Percentiles rank a stretch among this genome's conserved stretches.
Evolutionary conservation across 30 jellyfish, hydroid and myxozoan species (phyloP).

Genomic region (Morbakka virulenta): DNA sequence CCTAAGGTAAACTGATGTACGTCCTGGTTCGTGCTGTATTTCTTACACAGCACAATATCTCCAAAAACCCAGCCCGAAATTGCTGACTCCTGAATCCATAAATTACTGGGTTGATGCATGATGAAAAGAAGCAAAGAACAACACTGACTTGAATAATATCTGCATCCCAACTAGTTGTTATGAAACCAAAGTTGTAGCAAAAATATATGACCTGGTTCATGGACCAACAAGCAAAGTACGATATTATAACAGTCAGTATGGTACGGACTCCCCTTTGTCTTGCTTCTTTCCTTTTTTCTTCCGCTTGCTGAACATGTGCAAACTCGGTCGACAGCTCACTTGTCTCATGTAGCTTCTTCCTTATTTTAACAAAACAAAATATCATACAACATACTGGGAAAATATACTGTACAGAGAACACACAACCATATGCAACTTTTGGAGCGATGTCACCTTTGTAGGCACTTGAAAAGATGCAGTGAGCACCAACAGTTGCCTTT

Average conservation of each 20-base stretch:
- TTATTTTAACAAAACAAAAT: slow-evolving; percentile 40
- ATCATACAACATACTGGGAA: slow-evolving; percentile 56
- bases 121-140: slow-evolving; percentile 52
- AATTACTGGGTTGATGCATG: slow-evolving; percentile 66
- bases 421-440: slow-evolving; percentile 28
- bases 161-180: slow-evolving; percentile 39
- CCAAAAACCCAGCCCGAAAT: slow-evolving; percentile 46
- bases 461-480: slow-evolving; percentile 60
- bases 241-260: slow-evolving; percentile 52
- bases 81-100: slow-evolving; percentile 54
- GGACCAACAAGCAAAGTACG: slow-evolving; percentile 67
- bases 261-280: slow-evolving; percentile 44
- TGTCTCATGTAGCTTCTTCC: slow-evolving; percentile 13
- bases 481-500: slow-evolving; percentile 78
- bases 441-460: slow-evolving; percentile 47
- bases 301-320: slow-evolving; percentile 47
- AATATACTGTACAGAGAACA: slow-evolving; percentile 47
- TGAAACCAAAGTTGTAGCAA: slow-evolving; percentile 60
- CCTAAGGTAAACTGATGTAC: no score
- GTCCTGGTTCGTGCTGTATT: no score
- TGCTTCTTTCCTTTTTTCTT: slow-evolving; percentile 22
- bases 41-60: slow-evolving; percentile 45
- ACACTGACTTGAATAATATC: slow-evolving; percentile 53
- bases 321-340: slow-evolving; percentile 41
- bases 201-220: slow-evolving; percentile 58